Evolutionary conservation across 2,888 invertebrate species (phyloP).

Genomic region (Sarcophaga rosellei): DNA sequence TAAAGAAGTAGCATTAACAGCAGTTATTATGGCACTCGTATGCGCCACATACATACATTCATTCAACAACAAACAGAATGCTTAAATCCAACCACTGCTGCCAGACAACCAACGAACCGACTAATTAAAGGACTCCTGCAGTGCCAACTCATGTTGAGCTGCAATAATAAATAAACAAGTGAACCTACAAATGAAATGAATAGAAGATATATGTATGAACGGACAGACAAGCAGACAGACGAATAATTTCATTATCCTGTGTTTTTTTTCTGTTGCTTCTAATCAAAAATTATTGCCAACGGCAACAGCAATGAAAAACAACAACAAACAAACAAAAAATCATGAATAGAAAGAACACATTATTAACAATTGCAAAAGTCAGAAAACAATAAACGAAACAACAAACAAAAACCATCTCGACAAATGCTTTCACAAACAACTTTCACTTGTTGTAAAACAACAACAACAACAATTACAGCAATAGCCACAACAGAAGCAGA

Average conservation of each 20-base stretch:
- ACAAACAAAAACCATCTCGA: background rate
- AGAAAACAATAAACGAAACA: background rate
- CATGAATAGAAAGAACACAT: constrained; percentile 5
- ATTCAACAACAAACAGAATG: constrained; percentile 17
- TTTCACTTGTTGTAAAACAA: constrained; percentile 6
- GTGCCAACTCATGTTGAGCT: constrained; percentile 65
- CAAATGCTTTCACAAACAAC: background rate
- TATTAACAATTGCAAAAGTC: constrained; percentile 52
- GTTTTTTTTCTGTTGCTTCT: constrained; percentile 37
- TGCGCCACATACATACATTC: constrained; percentile 4
- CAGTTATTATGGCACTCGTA: background rate
- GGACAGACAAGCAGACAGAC: constrained; percentile 18
- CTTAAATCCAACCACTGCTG: constrained; percentile 44
- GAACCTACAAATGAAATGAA: constrained; percentile 15
- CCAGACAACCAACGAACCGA: constrained; percentile 59
- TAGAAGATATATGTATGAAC: background rate
- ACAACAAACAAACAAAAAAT: background rate
- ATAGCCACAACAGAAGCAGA: too few species aligned
- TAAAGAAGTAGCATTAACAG: background rate
- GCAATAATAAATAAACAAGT: constrained; percentile 64
- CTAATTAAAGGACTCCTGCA: constrained; percentile 67
- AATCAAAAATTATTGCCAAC: constrained; percentile 58
- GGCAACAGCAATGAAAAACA: background rate
- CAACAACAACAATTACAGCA: background rate
- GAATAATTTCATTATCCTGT: constrained; percentile 22